phyloP scores from a whole-genome alignment of 92 coral and sea anemone genomes.

The Heteractis magnifica region DNA sequence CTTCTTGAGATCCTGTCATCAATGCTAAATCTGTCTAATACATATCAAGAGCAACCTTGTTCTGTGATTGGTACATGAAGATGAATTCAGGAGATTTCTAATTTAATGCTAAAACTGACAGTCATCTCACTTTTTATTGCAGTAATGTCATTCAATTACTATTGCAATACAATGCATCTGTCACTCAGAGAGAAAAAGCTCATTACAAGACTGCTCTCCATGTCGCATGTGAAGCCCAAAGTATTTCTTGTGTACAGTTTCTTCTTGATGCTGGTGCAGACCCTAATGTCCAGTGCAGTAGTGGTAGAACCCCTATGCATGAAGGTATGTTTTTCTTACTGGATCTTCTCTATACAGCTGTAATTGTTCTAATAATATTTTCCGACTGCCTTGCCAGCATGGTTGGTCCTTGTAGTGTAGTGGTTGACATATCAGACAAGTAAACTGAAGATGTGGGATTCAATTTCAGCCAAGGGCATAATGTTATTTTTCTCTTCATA shows the following conservation, averaged over 20 bases:
- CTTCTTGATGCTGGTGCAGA: slow-evolving; percentile 87
- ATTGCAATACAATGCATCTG: slow-evolving; percentile 71
- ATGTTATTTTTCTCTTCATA: no score
- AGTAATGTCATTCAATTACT: slow-evolving; percentile 78
- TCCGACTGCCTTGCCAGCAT: no score
- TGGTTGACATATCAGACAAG: no score
- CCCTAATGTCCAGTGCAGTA: slow-evolving; percentile 78
- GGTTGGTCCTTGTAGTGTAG: no score
- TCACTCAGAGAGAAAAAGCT: slow-evolving; percentile 76
- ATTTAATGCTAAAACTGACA: no score
- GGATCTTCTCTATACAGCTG: background rate
- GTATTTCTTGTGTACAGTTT: slow-evolving; percentile 68
- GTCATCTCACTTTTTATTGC: background rate
- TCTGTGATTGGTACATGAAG: no score
- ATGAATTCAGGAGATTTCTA: no score
- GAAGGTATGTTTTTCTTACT: slow-evolving; percentile 47
- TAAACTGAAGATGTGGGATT: no score
- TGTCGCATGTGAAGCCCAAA: slow-evolving; percentile 88
- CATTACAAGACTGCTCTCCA: slow-evolving; percentile 86
- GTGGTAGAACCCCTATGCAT: slow-evolving; percentile 89
- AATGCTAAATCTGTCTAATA: no score
- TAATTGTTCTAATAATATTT: background rate
- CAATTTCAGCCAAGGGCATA: no score
- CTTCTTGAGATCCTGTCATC: no score
- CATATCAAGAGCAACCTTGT: no score